A percentile compares a stretch with the other conserved stretches of the same genome.
phyloP scores from a whole-genome alignment of 2,797 vertebrate species.

The Bradypodion ventrale region DNA sequence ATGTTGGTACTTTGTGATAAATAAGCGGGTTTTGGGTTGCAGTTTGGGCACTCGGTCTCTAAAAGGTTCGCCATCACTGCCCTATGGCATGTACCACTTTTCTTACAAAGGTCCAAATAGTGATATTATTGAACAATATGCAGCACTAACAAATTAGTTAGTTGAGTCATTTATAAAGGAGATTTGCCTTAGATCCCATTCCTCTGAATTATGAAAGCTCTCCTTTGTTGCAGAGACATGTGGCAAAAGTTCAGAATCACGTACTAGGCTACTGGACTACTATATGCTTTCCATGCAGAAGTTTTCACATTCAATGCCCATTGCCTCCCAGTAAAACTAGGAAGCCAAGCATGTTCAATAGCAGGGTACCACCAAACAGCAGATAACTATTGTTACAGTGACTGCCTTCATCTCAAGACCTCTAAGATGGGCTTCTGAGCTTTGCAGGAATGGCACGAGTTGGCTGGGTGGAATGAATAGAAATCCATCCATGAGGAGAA shows the following conservation, averaged over 20 bases:
- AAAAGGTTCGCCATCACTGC: no score
- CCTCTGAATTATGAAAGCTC: not conserved
- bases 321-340: not conserved
- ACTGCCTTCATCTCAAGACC: not conserved
- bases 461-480: not conserved
- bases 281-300: no score
- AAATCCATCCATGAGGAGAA: not conserved
- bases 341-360: not conserved
- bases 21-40: no score
- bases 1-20: no score
- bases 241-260: not conserved
- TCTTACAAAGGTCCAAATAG: no score
- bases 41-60: no score
- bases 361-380: not conserved
- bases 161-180: no score
- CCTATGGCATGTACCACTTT: no score
- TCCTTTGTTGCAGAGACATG: not conserved
- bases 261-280: not conserved
- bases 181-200: not conserved
- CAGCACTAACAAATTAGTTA: no score
- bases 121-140: no score
- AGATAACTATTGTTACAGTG: not conserved
- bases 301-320: not conserved
- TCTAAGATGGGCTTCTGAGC: not conserved
- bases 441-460: not conserved